Base-by-base conservation (phyloP, 2,113 vertebrate genomes). In the Silurus asotus region DNA sequence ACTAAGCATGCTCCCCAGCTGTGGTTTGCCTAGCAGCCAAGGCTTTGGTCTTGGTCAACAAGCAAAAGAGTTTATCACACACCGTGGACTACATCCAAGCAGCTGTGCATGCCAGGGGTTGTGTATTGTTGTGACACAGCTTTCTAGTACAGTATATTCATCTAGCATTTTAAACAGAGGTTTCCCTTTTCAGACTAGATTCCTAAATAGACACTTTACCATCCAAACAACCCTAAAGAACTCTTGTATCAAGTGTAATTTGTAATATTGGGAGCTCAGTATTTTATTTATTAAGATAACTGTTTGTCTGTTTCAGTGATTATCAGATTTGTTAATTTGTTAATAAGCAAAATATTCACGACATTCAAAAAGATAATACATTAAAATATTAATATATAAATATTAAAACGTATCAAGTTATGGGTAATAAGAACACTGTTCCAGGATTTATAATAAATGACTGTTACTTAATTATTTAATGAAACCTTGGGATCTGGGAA, bases 1-100 rank as follows among this genome's bases (percentile, higher is more conserved):
- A 58, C 76, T 58, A 58, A 78, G 76, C 76, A 28, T 78, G 76
- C 76, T 77, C 11, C 51, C 75, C 75, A 77, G 75, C 75, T 77
- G 75, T 77, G 75, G 11, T 77, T 15, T 37, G 15, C 76, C 9
- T 8, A 56, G 14, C n/a, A 78, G n/a, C 55, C 76, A 78, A 78
- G 76, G 4, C 55, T 78, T 58, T 25, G n/a, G 51, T 75, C 72
- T 28, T 78, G 37, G 76, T 37, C 76, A 78, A 58, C 53, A 78
- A 56, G 49, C 75, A 56, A 15, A 23, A 25, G 51, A 77, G 76
- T 78, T 78, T 58, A 28, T 78, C 76, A 78, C 76, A 58, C 55
- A 37, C 76, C 58, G 53, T 56, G 76, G n/a, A 58, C 75, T 17
- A 19, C 53, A 77, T n/a, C 23, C 6, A 55, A 28, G 23, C 23